Percentiles rank a stretch among this genome's conserved stretches.
These are phyloP conservation scores for Martes martes DNA, from an alignment of 2,113 vertebrate genomes.

Conservation along the genomic window DNA sequence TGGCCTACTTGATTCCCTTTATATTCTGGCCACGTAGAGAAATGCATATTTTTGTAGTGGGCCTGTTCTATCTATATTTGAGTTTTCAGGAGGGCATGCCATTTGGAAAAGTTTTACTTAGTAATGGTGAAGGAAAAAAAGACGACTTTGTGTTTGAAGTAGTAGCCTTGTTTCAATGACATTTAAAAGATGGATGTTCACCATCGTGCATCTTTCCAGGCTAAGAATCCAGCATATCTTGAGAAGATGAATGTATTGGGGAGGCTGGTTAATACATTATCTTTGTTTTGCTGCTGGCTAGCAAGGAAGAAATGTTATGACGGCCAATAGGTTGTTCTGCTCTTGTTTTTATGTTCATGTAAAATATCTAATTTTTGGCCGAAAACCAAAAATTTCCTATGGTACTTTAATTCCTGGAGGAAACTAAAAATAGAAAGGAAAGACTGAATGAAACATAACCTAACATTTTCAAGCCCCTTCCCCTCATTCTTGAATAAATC, in stretches of 20 bases:
- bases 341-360: slow-evolving; percentile 39
- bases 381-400: slow-evolving; percentile 4
- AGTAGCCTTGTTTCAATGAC: slow-evolving; percentile 54
- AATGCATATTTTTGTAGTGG: slow-evolving; percentile 41
- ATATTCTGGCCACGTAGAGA: neutral
- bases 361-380: neutral
- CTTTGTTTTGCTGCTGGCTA: slow-evolving; percentile 52
- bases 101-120: slow-evolving; percentile 66
- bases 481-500: neutral
- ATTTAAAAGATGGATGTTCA: slow-evolving; percentile 59
- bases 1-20: neutral
- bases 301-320: neutral
- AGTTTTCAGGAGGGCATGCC: slow-evolving; percentile 42
- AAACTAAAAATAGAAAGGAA: slow-evolving; percentile 42
- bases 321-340: neutral
- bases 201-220: neutral
- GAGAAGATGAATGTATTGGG: slow-evolving; percentile 47
- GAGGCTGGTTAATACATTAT: slow-evolving; percentile 46
- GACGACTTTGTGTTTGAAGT: slow-evolving; percentile 29
- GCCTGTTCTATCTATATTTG: slow-evolving; percentile 40
- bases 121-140: slow-evolving; percentile 14
- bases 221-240: slow-evolving; percentile 23
- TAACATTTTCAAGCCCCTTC: neutral
- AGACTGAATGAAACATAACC: neutral
- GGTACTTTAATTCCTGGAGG: slow-evolving; percentile 12